Evolutionary conservation across 2,113 vertebrate genomes (phyloP), one percentile per base, ranked within the genome.

Genomic region (Otus sunia): DNA sequence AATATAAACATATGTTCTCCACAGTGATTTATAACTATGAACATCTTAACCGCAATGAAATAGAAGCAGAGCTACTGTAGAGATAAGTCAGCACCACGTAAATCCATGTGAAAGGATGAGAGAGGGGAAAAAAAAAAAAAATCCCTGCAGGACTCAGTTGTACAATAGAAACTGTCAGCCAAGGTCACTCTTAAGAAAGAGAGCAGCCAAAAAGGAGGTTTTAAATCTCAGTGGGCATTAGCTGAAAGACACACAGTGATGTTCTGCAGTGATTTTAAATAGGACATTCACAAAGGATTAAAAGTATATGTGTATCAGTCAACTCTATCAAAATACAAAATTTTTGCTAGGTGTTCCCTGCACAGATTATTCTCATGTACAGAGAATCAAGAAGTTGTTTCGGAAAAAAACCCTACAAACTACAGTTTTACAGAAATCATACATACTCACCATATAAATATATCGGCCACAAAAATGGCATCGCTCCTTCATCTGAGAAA

Each of bases 121-220:
- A 62, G 56, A 73, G 47, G 14, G 9, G 7, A 34, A n/a, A 25
- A 56, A 43, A 50, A 83, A 84, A 62, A 62, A 39, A 34, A 45
- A 37, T 20, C 80, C 77, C 37, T 11, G 8, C 91, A 94, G 94
- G 80, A 79, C 67, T 41, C 8, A 13, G 63, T 12, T 19, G 50
- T 53, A 82, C 88, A 84, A 52, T 11, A 58, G 85, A 62, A 88
- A 36, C 83, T 34, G 80, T 11, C 91, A 85, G 89, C 84, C 95
- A 97, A 97, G 94, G 92, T 97, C 94, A 89, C 86, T 91, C 64
- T 45, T 50, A 6, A 94, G 95, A 96, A 96, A 92, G 74, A 49
- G 88, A 96, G 81, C 92, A 85, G 80, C 88, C 88, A 78, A 60
- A 94, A 94, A 95, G 58, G 83, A 96, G 89, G 73, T 69, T 96